Evolutionary conservation across 1,140 invertebrate genomes (phyloP).

Genomic region (Sitodiplosis mosellana): DNA sequence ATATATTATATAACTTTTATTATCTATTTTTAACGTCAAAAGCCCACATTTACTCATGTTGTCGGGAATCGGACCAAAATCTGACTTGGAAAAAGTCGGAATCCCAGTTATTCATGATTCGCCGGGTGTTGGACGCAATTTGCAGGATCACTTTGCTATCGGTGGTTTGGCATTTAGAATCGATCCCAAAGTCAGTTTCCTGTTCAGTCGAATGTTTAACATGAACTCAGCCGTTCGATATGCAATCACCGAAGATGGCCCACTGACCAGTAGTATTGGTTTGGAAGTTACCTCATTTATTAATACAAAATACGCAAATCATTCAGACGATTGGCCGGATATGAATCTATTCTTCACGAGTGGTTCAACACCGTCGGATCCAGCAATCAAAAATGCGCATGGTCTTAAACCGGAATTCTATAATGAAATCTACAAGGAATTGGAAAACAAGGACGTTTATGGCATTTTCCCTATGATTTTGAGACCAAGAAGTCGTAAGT

Average conservation of each 20-base stretch:
- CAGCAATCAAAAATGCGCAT: constrained; percentile 54
- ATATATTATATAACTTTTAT: no score
- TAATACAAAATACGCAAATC: constrained; percentile 69
- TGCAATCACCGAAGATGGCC: constrained; percentile 58
- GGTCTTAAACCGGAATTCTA: constrained; percentile 63
- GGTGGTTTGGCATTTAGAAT: constrained; percentile 61
- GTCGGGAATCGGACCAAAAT: constrained; percentile 49
- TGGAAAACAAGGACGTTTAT: constrained; percentile 54
- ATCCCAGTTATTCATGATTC: constrained; percentile 51
- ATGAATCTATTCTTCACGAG: constrained; percentile 74
- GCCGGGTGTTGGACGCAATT: constrained; percentile 58
- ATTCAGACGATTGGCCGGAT: constrained; percentile 71
- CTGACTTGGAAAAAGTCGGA: constrained; percentile 41
- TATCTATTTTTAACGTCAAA: no score
- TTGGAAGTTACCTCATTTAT: constrained; percentile 72
- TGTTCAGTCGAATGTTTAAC: constrained; percentile 56
- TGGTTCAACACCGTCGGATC: constrained; percentile 57
- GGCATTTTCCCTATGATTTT: constrained; percentile 74
- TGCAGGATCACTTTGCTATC: constrained; percentile 70
- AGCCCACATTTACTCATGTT: constrained; percentile 65
- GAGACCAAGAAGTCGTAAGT: constrained; percentile 63
- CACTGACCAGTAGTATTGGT: constrained; percentile 62
- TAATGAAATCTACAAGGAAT: constrained; percentile 44
- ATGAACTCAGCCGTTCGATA: constrained; percentile 57
- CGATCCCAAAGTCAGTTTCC: constrained; percentile 57